These are phyloP conservation scores for Cuniculus paca DNA, from an alignment of 2,797 vertebrate species.

Conservation along the genomic window DNA sequence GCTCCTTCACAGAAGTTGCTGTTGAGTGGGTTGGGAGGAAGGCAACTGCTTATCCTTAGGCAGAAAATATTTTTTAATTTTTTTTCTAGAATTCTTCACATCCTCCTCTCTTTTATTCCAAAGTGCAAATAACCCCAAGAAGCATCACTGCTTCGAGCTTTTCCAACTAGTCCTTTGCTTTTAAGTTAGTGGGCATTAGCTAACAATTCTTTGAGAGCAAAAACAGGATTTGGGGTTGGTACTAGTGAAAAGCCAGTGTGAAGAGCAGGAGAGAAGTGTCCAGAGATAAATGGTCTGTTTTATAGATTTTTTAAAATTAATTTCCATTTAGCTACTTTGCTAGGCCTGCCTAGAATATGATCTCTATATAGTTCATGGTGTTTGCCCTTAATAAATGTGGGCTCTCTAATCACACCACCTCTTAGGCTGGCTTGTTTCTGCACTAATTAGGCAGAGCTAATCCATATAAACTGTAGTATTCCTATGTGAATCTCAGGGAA, in stretches of 20 bases:
- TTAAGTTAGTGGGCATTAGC: background rate
- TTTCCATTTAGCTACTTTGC: background rate
- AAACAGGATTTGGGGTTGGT: background rate
- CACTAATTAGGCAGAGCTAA: conserved; percentile 28
- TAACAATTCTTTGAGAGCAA: conserved; percentile 15
- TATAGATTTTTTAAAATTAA: background rate
- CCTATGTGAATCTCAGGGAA: background rate
- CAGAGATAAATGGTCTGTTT: background rate
- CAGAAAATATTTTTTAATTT: background rate
- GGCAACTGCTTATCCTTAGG: background rate
- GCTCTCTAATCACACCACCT: background rate
- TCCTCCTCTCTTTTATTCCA: background rate
- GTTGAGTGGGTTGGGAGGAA: background rate
- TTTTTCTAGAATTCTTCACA: background rate
- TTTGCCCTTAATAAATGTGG: conserved; percentile 3
- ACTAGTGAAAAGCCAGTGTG: background rate
- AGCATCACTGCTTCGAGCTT: background rate
- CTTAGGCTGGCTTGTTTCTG: background rate
- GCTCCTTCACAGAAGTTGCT: background rate
- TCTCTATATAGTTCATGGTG: background rate
- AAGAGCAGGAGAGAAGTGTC: background rate
- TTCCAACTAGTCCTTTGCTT: background rate
- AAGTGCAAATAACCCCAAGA: background rate
- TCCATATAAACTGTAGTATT: background rate
- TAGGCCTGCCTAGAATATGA: background rate